phyloP scores from a whole-genome alignment of 1,140 invertebrate genomes.

The Tetramorium simillimum region DNA sequence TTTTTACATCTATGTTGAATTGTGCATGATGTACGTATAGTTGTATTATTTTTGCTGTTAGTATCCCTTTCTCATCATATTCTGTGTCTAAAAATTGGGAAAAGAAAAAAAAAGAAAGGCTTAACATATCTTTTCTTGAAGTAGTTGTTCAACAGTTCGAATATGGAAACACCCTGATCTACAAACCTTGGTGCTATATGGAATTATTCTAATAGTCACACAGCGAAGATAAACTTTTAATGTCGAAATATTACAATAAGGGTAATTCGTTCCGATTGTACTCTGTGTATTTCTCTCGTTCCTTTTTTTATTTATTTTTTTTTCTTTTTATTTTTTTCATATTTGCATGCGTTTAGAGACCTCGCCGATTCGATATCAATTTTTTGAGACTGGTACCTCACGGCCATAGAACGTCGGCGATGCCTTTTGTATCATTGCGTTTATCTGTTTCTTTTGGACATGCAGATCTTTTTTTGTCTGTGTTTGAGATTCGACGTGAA shows the following conservation, averaged over 20 bases:
- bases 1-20: constrained; percentile 71
- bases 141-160: constrained; percentile 69
- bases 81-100: constrained; percentile 47
- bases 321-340: constrained; percentile 39
- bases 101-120: constrained; percentile 51
- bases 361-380: constrained; percentile 35
- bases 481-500: constrained; percentile 60
- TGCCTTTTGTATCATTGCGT: constrained; percentile 52
- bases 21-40: constrained; percentile 68
- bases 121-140: constrained; percentile 74
- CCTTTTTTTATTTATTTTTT: constrained; percentile 26
- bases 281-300: constrained; percentile 64
- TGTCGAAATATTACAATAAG: constrained; percentile 71
- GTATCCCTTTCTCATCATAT: constrained; percentile 65
- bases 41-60: constrained; percentile 60
- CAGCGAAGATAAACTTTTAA: constrained; percentile 77
- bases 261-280: constrained; percentile 75
- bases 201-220: constrained; percentile 83
- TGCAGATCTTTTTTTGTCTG: constrained; percentile 69
- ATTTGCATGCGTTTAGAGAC: constrained; percentile 68
- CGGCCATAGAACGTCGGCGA: constrained; percentile 49
- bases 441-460: constrained; percentile 65
- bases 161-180: constrained; percentile 75
- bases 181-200: constrained; percentile 84
- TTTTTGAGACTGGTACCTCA: constrained; percentile 35